Percentiles rank a stretch among this genome's conserved stretches.
Evolutionary conservation across 1,140 invertebrate species (phyloP).

Genomic region (Meloidogyne hapla): DNA sequence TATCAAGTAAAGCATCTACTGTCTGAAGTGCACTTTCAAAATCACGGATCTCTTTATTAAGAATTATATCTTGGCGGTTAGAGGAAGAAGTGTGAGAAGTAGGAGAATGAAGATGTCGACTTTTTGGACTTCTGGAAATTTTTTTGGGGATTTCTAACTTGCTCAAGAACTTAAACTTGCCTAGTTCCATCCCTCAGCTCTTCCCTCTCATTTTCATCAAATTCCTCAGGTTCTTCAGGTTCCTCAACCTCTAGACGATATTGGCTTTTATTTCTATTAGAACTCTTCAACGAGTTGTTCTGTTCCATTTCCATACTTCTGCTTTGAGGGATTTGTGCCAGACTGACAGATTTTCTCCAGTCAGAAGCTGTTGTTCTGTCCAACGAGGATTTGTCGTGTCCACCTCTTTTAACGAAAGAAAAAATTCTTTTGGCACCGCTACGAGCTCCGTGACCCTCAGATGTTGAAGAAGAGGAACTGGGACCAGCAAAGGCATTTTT

Average conservation of each 20-base stretch:
- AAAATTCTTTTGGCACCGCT: constrained; percentile 9
- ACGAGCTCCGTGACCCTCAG: neutral
- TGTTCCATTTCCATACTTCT: constrained; percentile 10
- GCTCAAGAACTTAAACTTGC: too few relatives aligned
- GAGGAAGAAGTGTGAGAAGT: neutral
- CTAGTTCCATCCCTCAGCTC: neutral
- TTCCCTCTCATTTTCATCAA: neutral
- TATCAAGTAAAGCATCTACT: constrained; percentile 24
- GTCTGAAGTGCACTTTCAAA: constrained; percentile 1
- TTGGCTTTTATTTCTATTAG: neutral
- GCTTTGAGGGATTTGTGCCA: constrained; percentile 15
- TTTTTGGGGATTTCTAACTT: too few relatives aligned
- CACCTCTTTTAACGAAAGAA: constrained; percentile 18
- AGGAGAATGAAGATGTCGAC: neutral
- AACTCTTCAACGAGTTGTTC: neutral
- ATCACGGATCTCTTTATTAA: neutral
- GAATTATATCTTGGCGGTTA: neutral
- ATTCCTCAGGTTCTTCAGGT: neutral
- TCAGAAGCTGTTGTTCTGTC: neutral
- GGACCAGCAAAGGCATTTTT: neutral
- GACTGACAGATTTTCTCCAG: constrained; percentile 25
- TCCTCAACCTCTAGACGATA: constrained; percentile 3
- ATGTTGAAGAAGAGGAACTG: neutral
- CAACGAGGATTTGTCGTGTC: neutral
- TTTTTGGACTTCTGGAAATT: neutral